Conservation (phyloP, 2,113 vertebrate genomes). For the Colius striatus region DNA sequence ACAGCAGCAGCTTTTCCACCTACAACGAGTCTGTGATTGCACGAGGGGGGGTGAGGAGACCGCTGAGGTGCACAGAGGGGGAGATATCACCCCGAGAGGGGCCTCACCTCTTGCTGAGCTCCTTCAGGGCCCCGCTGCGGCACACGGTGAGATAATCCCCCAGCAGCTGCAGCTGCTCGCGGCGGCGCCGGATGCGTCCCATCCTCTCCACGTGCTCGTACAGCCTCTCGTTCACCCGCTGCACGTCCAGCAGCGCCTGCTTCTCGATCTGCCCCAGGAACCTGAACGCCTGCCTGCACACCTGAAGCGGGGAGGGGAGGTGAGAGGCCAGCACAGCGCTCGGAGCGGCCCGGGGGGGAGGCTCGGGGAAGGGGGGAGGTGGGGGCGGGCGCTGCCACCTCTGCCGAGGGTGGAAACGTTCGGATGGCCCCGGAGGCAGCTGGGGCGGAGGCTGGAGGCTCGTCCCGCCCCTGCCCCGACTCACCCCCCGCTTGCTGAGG, state of each 20-base stretch:
- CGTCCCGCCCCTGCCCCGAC: neutral
- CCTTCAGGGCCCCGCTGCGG: slow-evolving; percentile 87
- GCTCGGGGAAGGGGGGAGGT: too few species aligned
- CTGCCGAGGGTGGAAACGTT: neutral
- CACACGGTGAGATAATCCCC: slow-evolving; percentile 91
- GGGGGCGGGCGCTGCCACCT: neutral
- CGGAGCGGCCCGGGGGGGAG: too few species aligned
- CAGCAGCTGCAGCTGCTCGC: slow-evolving; percentile 89
- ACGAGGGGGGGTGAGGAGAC: neutral
- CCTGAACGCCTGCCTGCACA: slow-evolving; percentile 84
- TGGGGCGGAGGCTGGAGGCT: accelerated
- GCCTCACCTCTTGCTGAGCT: slow-evolving; percentile 78
- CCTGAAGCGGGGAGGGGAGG: slow-evolving; percentile 64
- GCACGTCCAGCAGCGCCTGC: slow-evolving; percentile 90
- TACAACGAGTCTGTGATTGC: too few species aligned
- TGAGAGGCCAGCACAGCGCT: too few species aligned
- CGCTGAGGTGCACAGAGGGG: neutral
- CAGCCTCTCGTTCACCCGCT: slow-evolving; percentile 86
- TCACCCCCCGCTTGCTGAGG: slow-evolving; percentile 82
- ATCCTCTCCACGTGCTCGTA: slow-evolving; percentile 85
- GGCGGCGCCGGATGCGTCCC: slow-evolving; percentile 73
- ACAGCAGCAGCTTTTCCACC: too few species aligned
- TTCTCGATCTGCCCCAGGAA: slow-evolving; percentile 84
- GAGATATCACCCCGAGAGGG: neutral
- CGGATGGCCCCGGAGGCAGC: neutral